Conservation (phyloP, 2,113 vertebrate species). For the Chloebia gouldiae region DNA sequence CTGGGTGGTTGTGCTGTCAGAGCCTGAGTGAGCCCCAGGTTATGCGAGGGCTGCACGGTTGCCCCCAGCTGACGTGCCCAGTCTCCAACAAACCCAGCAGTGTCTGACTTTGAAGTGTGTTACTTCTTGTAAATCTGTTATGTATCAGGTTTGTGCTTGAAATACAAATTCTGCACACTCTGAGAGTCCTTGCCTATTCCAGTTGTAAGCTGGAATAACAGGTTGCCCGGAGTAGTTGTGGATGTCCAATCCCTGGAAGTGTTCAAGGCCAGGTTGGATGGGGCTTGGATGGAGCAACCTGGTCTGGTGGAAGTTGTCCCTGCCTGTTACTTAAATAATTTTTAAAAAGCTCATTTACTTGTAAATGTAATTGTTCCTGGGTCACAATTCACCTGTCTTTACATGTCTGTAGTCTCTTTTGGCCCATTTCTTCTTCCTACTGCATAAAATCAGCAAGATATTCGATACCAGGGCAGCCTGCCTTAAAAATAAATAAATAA, state of each 20-base stretch:
- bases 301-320: neutral
- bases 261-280: neutral
- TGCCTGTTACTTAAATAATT: neutral
- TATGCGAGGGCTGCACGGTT: accelerated
- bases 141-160: neutral
- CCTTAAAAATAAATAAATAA: neutral
- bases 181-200: neutral
- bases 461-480: neutral
- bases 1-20: neutral
- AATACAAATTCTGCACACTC: neutral
- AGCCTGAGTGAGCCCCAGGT: neutral
- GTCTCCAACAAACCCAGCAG: neutral
- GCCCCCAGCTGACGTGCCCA: accelerated
- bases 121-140: neutral
- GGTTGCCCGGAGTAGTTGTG: neutral
- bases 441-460: neutral
- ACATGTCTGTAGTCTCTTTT: neutral
- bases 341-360: neutral
- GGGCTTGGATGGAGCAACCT: neutral
- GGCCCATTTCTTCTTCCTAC: neutral
- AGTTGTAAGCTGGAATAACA: neutral
- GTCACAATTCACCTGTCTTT: neutral
- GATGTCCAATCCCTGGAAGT: neutral
- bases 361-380: neutral
- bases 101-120: neutral